Base-by-base conservation (phyloP, 2,797 vertebrate species). In the Girardinus metallicus region DNA sequence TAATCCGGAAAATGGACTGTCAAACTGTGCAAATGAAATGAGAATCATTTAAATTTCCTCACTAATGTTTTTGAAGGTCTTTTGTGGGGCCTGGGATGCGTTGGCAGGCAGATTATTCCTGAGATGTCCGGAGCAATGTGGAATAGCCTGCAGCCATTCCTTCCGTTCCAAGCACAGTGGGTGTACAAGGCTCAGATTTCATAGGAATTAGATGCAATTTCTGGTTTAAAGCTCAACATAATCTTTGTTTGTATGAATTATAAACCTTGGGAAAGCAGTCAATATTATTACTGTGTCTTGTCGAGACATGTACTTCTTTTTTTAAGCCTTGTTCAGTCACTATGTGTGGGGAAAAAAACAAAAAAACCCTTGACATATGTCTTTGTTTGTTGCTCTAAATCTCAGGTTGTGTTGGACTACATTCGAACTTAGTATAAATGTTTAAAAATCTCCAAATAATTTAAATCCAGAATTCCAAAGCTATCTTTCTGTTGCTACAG, bases 381-480 rank as follows among this genome's bases (percentile, higher is more conserved):
- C 46, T 31, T 77, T 76, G 80, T 29, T 73, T 60, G 46, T 73
- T 72, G 72, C 55, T 53, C 41, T 39, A 53, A 31, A 51, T 77
- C 78, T 62, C n/a, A 31, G 44, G 31, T 64, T 78, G 34, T 78
- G 74, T 68, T 60, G 64, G 75, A 31, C 76, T 82, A 64, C 51
- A 13, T 86, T 89, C 86, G 76, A 60, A 73, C 49, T 60, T 29
- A 78, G 66, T 44, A 47, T 82, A 60, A 78, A 83, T 73, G 73
- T 77, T 87, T 73, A 53, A 77, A 75, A 85, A 51, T 26, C 81
- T 46, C 3, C 44, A 23, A 53, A 81, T 57, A 5, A 68, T 41
- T 43, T 21, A 68, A 68, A 26, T 70, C 36, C 23, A 70, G 36
- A 43, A 70, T 11, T 23, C 23, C 62, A 64, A 10, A 36, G 18